These are phyloP conservation scores for Shargacucullia verbasci DNA, from an alignment of 2,888 invertebrate species.

Conservation along the genomic window DNA sequence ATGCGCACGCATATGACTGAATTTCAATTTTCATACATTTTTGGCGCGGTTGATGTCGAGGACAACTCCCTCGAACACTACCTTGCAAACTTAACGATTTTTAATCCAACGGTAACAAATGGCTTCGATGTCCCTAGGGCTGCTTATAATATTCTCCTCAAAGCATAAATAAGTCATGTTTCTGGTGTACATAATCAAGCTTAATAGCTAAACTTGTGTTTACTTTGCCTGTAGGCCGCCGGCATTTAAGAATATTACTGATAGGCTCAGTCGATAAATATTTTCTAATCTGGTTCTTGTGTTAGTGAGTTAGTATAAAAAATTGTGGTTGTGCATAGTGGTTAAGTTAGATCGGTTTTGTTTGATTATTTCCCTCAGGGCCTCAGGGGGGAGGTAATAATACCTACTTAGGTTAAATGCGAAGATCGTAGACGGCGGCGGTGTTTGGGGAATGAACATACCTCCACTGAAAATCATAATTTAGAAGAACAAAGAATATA, in stretches of 20 bases:
- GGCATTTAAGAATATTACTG: constrained; percentile 28
- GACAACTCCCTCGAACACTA: no score
- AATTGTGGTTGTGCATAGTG: constrained; percentile 11
- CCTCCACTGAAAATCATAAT: no score
- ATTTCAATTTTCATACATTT: no score
- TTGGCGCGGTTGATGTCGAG: no score
- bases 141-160: constrained; percentile 33
- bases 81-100: not conserved
- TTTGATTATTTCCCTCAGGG: no score
- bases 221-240: constrained; percentile 25
- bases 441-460: no score
- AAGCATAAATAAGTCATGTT: constrained; percentile 49
- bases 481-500: no score
- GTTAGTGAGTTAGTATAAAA: constrained; percentile 31
- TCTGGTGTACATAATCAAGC: constrained; percentile 44
- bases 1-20: no score
- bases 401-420: no score
- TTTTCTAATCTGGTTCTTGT: constrained; percentile 40
- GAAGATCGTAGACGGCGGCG: no score
- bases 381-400: no score
- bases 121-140: constrained; percentile 35
- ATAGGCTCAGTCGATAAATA: constrained; percentile 37
- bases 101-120: constrained; percentile 41
- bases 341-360: no score
- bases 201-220: constrained; percentile 39